These are phyloP conservation scores for Crotalus horridus DNA, from an alignment of 2,113 vertebrate genomes.

Conservation along the genomic window DNA sequence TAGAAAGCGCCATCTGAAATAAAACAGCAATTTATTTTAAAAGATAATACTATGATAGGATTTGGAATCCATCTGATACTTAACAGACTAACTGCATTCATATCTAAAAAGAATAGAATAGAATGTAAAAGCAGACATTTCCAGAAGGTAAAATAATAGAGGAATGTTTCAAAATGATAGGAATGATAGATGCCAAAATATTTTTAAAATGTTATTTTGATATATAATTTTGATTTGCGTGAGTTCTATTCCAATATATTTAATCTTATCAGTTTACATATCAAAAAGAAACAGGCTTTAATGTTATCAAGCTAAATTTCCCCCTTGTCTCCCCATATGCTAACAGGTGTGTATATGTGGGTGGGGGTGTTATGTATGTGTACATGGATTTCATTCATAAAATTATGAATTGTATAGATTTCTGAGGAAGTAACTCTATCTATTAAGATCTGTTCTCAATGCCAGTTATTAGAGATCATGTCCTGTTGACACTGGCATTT, in stretches of 20 bases:
- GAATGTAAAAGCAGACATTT: background rate
- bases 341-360: background rate
- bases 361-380: background rate
- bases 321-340: background rate
- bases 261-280: background rate
- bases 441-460: conserved; percentile 24
- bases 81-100: background rate
- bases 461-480: background rate
- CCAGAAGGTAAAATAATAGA: background rate
- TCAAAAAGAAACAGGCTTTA: background rate
- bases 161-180: background rate
- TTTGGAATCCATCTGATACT: background rate
- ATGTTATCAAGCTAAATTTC: background rate
- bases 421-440: conserved; percentile 26
- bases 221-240: background rate
- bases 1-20: background rate
- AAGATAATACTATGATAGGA: background rate
- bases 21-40: background rate
- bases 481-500: background rate
- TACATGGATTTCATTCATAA: background rate
- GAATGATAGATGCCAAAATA: background rate
- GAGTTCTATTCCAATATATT: background rate
- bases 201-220: background rate
- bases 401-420: background rate
- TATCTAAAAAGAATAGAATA: background rate